Percentiles rank a stretch among this genome's conserved stretches.
Evolutionary conservation across 2,113 vertebrate genomes (phyloP).

Genomic region (human): DNA sequence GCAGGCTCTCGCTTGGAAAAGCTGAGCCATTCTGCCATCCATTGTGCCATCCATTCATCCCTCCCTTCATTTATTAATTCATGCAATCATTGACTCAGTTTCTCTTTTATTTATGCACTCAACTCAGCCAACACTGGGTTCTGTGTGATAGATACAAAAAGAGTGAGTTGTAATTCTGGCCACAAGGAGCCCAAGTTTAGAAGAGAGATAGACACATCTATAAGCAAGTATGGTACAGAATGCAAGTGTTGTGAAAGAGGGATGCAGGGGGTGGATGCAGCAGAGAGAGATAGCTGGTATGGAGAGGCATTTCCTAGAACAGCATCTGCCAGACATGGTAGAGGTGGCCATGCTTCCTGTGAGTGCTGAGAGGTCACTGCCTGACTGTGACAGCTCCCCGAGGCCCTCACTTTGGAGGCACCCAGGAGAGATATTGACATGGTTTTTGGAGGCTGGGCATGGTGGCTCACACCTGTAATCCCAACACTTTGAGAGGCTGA

Average conservation of each 20-base stretch:
- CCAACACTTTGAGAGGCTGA: too few relatives aligned
- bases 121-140: not conserved
- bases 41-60: not conserved
- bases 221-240: not conserved
- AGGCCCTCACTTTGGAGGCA: not conserved
- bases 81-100: not conserved
- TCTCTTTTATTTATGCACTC: not conserved
- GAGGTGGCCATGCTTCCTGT: not conserved
- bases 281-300: slow-evolving; percentile 72
- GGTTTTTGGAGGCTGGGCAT: not conserved
- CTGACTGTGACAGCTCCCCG: not conserved
- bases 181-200: not conserved
- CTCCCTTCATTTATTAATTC: not conserved
- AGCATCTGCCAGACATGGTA: slow-evolving; percentile 72
- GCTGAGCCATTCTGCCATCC: not conserved
- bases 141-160: not conserved
- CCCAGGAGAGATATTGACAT: not conserved
- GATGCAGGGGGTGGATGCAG: not conserved
- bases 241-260: not conserved
- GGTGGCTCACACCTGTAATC: too few relatives aligned
- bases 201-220: not conserved
- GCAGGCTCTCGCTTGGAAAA: not conserved
- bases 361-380: not conserved
- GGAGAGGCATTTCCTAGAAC: slow-evolving; percentile 64
- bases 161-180: not conserved